Base-by-base conservation (phyloP, 2,113 vertebrate genomes). In the Ammodytes marinus region DNA sequence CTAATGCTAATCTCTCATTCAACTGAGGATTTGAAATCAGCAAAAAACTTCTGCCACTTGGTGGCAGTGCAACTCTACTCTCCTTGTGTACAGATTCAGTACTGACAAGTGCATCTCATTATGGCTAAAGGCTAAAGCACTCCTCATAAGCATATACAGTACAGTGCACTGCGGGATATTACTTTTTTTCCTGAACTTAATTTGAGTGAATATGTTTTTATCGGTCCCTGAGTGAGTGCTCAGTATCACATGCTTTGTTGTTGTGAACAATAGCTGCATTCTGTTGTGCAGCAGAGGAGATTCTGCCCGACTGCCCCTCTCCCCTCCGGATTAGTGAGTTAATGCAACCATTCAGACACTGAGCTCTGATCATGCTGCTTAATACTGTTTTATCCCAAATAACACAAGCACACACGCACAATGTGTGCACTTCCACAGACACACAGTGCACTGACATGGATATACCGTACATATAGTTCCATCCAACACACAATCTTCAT, bases 291-390 rank as follows among this genome's bases (percentile, higher is more conserved):
- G 40, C 43, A 58, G 57, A 10, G 59, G 58, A 77, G 69, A 42
- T 78, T 66, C 54, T 65, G 81, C 55, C 80, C n/a, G 59, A 73
- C 85, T 81, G 69, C 80, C 87, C 69, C 69, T 86, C 90, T 90
- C 87, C 77, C 65, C 63, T 70, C 79, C 69, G 92, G 93, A 94
- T 95, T 95, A 95, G 86, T 82, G 90, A 90, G 27, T 85, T 93
- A 94, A 95, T 93, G 92, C 90, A 94, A 80, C 88, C 78, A 88
- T 95, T 89, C 87, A 85, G 92, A 90, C 90, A 92, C 87, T 93
- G 93, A 95, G 88, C 92, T 87, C 92, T 46, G 83, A 94, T 95
- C 93, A 93, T 27, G 88, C 91, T 88, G 91, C 89, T 92, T 94
- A 93, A 90, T 93, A 79, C 88, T 89, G 57, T 83, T 94, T 93